Base-by-base conservation (phyloP, 2,888 invertebrate species). In the Erpobdella octoculata region DNA sequence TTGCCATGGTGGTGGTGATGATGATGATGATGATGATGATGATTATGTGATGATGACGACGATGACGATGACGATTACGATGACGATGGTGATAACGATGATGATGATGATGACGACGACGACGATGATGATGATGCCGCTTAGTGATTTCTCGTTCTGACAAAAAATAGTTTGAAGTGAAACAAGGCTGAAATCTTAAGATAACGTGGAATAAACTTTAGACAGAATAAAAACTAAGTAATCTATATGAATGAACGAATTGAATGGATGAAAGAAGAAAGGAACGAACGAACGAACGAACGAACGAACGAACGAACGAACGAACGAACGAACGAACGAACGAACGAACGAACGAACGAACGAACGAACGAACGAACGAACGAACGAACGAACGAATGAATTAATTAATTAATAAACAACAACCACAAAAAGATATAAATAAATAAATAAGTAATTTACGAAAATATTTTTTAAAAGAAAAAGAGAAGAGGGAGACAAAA, bases 281-380 rank as follows among this genome's bases (percentile, higher is more conserved):
- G 38, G 62, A 36, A 58, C 59, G 62, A 37, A 58, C 67, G 46
- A 58, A 58, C 67, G 62, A 37, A 41, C 59, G 62, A 58, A 59
- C 38, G 46, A 58, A 67, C 67, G 48, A 58, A 58, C 67, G 64
- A 25, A 58, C 67, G 64, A 37, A 37, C 58, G 59, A 36, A 37
- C 46, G 69, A 28, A 48, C 31, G 59, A 33, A 33, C 28, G 68
- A 12, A 58, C 31, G 69, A 18, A 33, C 35, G 65, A 31, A 5
- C 48, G 41, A 53, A 33, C 67, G 59, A 25, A 37, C 48, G 65
- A 38, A 41, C 65, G 67, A 67, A 25, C 41, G 35, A 58, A 58
- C n/a, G 25, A 58, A 58, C 18, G 25, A 58, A 58, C 18, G 59
- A 58, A 58, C 18, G 59, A 58, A 58, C 18, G 25, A 58, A 58